These are phyloP conservation scores for Prosopocoilus inquinatus DNA, from an alignment of 2,888 invertebrate species.

Conservation along the genomic window DNA sequence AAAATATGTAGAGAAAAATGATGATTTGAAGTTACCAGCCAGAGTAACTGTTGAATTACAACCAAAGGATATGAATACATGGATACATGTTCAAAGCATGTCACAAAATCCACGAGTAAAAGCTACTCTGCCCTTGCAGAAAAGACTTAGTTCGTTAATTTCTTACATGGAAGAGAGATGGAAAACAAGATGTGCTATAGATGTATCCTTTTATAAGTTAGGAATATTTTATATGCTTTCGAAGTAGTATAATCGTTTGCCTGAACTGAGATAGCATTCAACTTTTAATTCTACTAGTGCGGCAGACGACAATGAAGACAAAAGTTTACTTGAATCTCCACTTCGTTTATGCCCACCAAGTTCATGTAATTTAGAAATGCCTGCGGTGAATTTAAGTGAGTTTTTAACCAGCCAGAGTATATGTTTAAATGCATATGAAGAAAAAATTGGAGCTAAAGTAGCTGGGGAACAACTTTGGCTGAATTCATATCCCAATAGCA, in stretches of 20 bases:
- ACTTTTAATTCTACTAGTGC: too few species aligned
- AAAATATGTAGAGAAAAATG: constrained; percentile 59
- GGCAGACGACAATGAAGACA: constrained; percentile 23
- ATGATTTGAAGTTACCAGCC: constrained; percentile 73
- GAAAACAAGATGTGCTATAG: constrained; percentile 59
- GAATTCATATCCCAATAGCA: constrained; percentile 38
- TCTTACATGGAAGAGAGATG: constrained; percentile 74
- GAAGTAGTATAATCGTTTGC: neutral
- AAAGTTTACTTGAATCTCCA: constrained; percentile 20
- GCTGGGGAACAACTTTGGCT: constrained; percentile 52
- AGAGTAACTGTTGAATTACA: constrained; percentile 72
- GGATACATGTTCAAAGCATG: constrained; percentile 79
- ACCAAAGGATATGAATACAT: constrained; percentile 76
- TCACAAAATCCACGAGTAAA: constrained; percentile 89
- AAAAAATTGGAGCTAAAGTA: constrained; percentile 62
- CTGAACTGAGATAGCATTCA: too few species aligned
- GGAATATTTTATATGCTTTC: neutral
- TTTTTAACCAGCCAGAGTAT: constrained; percentile 76
- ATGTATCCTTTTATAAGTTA: constrained; percentile 56
- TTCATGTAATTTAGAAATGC: constrained; percentile 65
- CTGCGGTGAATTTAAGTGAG: constrained; percentile 72
- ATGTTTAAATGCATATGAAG: constrained; percentile 74
- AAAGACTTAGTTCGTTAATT: constrained; percentile 69
- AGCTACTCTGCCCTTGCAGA: constrained; percentile 70
- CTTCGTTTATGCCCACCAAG: constrained; percentile 56